Percentiles rank a stretch among this genome's conserved stretches.
phyloP scores from a whole-genome alignment of 2,113 vertebrate species.

The Carollia perspicillata region DNA sequence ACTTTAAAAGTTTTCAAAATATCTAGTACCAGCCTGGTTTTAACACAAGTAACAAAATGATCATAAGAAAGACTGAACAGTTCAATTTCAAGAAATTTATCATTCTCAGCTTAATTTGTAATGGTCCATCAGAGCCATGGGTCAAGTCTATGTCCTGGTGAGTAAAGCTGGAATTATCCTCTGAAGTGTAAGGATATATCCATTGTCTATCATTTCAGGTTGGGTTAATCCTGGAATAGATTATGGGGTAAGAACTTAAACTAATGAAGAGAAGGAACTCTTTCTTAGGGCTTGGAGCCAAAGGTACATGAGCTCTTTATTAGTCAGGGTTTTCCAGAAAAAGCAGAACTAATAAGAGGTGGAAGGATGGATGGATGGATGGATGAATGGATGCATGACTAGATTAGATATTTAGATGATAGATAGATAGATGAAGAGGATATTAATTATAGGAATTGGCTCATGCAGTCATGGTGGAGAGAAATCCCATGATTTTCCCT shows the following conservation, averaged over 20 bases:
- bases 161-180: not conserved
- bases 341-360: not conserved
- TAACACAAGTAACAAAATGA: not conserved
- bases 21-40: not conserved
- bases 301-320: not conserved
- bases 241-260: not conserved
- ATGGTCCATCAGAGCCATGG: not conserved
- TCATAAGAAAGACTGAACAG: not conserved
- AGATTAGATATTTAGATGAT: not conserved
- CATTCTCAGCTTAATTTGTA: not conserved
- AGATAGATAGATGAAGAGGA: not conserved
- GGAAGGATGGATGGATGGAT: not conserved
- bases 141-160: not conserved
- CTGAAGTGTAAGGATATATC: not conserved
- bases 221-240: not conserved
- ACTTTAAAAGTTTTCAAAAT: constrained; percentile 10
- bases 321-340: not conserved
- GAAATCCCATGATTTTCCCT: not conserved
- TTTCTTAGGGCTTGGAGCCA: not conserved
- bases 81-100: not conserved
- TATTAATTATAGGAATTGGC: not conserved
- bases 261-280: not conserved
- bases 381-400: not conserved
- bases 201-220: not conserved
- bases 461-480: not conserved